Evolutionary conservation across 2,888 invertebrate genomes (phyloP).

Genomic region (Macaria notata): DNA sequence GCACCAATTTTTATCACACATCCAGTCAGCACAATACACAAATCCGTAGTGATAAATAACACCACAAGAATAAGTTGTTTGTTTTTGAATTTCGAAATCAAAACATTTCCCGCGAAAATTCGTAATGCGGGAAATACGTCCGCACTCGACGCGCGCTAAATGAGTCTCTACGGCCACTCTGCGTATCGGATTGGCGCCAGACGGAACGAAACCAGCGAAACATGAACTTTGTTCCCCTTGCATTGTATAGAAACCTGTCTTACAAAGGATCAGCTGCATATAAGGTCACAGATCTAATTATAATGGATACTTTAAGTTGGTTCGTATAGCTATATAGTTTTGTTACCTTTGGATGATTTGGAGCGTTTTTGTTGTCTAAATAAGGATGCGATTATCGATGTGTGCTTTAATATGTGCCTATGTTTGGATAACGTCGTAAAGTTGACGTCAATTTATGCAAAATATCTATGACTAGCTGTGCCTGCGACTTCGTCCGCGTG

Average conservation of each 20-base stretch:
- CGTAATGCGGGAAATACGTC: slow-evolving; percentile 46
- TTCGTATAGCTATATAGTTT: slow-evolving; percentile 16
- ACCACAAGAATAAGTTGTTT: slow-evolving; percentile 2
- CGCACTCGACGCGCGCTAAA: slow-evolving; percentile 49
- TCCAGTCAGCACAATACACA: not conserved
- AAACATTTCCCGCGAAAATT: slow-evolving; percentile 25
- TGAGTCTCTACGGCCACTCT: slow-evolving; percentile 46
- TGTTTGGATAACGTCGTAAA: not conserved
- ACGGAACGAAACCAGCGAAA: slow-evolving; percentile 35
- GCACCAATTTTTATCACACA: not conserved
- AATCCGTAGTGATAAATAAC: not conserved
- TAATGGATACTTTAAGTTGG: slow-evolving; percentile 27
- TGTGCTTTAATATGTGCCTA: not conserved
- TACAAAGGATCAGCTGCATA: slow-evolving; percentile 18
- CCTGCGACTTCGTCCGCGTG: too few species aligned
- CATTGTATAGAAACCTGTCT: not conserved
- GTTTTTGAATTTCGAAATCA: slow-evolving; percentile 1
- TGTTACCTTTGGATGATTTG: slow-evolving; percentile 27
- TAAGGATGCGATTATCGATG: slow-evolving; percentile 19
- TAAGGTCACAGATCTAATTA: slow-evolving; percentile 38
- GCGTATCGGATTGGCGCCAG: slow-evolving; percentile 52
- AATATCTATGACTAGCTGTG: too few species aligned
- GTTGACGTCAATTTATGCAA: too few species aligned
- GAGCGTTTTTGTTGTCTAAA: slow-evolving; percentile 22
- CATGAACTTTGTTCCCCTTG: slow-evolving; percentile 41